A percentile compares a stretch with the other conserved stretches of the same genome.
These are phyloP conservation scores for Cotesia glomerata DNA, from an alignment of 1,140 invertebrate genomes.

Conservation along the genomic window DNA sequence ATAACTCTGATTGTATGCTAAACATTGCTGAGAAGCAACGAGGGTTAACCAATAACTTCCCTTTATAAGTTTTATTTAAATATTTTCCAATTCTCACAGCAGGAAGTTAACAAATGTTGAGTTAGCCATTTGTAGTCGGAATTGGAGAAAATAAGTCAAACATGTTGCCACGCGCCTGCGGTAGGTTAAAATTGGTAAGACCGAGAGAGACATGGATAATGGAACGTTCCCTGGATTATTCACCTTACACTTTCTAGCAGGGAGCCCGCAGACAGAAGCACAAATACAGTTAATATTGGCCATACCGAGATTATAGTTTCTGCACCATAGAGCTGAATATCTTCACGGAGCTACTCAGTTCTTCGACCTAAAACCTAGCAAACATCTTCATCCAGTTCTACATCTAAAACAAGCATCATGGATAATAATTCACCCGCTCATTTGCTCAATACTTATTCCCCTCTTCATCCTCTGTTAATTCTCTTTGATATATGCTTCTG, in stretches of 20 bases:
- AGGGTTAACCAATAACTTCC: too few relatives aligned
- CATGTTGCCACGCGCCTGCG: background rate
- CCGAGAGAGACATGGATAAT: background rate
- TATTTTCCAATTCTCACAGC: too few relatives aligned
- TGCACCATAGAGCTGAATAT: conserved; percentile 36
- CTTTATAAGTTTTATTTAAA: too few relatives aligned
- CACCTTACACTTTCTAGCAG: conserved; percentile 40
- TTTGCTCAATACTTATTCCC: background rate
- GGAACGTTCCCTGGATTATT: conserved; percentile 9
- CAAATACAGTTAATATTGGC: conserved; percentile 48
- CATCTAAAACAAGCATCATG: background rate
- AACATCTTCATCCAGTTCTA: conserved; percentile 30
- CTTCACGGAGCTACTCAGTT: conserved; percentile 7
- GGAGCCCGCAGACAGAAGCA: conserved; percentile 32
- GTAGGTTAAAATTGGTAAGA: background rate
- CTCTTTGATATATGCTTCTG: conserved; percentile 10
- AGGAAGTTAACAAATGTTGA: background rate
- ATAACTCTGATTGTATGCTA: too few relatives aligned
- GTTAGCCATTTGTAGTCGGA: conserved; percentile 33
- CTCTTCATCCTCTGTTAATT: background rate
- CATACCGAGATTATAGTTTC: conserved; percentile 46
- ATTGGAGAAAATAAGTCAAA: conserved; percentile 49
- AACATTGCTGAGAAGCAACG: too few relatives aligned
- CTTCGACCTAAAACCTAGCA: conserved; percentile 27
- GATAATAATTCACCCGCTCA: conserved; percentile 26